Evolutionary conservation across 2,113 vertebrate species (phyloP).

Genomic region (Gallinago paraguaiae): DNA sequence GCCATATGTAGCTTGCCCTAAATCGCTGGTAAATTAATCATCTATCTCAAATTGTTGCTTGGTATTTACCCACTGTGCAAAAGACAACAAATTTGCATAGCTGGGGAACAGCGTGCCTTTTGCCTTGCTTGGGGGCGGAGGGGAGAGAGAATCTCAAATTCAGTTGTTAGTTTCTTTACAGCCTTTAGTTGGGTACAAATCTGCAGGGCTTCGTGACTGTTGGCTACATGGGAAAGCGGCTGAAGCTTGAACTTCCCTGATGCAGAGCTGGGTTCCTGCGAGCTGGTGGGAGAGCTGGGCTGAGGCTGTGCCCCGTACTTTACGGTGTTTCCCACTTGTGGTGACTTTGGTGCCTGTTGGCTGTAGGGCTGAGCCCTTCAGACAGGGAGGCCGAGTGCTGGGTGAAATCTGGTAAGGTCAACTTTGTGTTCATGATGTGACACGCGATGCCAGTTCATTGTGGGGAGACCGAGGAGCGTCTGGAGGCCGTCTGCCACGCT

Average conservation of each 20-base stretch:
- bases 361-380: background rate
- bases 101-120: background rate
- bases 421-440: background rate
- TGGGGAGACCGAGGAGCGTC: fast-evolving
- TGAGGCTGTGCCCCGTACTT: background rate
- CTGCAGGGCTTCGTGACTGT: background rate
- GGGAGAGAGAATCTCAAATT: background rate
- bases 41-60: background rate
- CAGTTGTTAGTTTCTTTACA: background rate
- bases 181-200: background rate
- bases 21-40: background rate
- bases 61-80: background rate
- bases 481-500: background rate
- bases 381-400: background rate
- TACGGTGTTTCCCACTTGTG: background rate
- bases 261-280: background rate
- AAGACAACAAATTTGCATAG: background rate
- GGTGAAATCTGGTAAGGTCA: background rate
- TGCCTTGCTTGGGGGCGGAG: background rate
- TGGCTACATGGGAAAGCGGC: background rate
- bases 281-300: background rate
- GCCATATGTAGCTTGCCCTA: background rate
- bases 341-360: fast-evolving
- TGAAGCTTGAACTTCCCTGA: background rate
- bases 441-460: fast-evolving